Conservation (phyloP, 2,888 invertebrate genomes). For the Euzophera pinguis region DNA sequence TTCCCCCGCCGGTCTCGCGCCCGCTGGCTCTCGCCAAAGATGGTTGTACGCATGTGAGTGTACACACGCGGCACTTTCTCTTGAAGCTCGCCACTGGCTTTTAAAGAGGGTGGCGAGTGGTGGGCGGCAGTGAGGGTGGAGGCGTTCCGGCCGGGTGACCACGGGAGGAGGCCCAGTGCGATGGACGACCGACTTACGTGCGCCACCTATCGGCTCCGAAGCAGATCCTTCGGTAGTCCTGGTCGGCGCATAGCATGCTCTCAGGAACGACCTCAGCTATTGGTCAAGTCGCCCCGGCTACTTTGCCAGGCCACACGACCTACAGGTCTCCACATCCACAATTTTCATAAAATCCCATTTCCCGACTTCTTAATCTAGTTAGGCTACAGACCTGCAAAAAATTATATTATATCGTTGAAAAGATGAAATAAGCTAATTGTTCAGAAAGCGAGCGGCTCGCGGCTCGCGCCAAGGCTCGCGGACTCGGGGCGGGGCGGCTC, state of each 20-base stretch:
- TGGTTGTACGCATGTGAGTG: constrained; percentile 75
- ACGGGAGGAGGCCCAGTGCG: constrained; percentile 64
- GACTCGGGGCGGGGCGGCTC: constrained; percentile 39
- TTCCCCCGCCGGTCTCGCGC: constrained; percentile 55
- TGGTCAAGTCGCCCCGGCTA: constrained; percentile 4
- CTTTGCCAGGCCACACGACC: constrained; percentile 16
- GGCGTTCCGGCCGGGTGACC: constrained; percentile 79
- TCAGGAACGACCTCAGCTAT: constrained; percentile 7
- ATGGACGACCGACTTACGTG: constrained; percentile 45
- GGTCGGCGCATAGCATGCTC: constrained; percentile 21
- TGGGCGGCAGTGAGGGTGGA: constrained; percentile 46
- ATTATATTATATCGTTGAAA: constrained; percentile 2
- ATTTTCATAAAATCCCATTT: too few species aligned
- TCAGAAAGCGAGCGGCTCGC: neutral
- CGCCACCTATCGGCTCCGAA: constrained; percentile 38
- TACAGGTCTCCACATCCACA: constrained; percentile 22
- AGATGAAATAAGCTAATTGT: neutral
- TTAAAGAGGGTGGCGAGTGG: constrained; percentile 73
- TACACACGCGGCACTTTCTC: constrained; percentile 80
- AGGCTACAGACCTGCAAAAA: neutral
- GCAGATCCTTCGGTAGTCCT: constrained; percentile 19
- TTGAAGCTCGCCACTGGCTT: constrained; percentile 81
- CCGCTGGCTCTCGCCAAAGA: constrained; percentile 64
- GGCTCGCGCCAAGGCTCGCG: constrained; percentile 11
- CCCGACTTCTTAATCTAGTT: neutral